Base-by-base conservation (phyloP, 30 jellyfish, hydroid and myxozoan species). In the Nemopilema nomurai region DNA sequence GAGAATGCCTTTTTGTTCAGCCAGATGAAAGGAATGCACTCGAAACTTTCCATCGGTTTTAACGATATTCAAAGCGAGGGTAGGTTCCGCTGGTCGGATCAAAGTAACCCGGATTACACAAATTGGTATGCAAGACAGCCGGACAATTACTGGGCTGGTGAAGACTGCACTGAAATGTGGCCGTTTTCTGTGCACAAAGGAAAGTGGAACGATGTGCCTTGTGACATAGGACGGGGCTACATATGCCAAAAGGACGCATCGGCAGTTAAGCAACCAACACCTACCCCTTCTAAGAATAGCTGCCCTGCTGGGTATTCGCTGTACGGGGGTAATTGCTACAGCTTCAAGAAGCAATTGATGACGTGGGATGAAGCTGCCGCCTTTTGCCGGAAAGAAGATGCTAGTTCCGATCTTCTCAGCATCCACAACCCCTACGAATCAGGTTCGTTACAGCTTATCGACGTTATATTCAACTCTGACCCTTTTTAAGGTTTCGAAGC, bases 1-100 rank as follows among this genome's bases (percentile, higher is more conserved):
- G 99, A 94, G 77, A 83, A 89, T 21, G 92, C 97, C 1, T 94
- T 89, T 81, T 16, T 94, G 26, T 77, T 89, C 80, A 94, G 99
- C 74, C 97, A 89, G 31, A 74, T 86, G 78, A 65, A 80, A 50
- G 94, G 87, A 0, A 21, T 50, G 41, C 67, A 62, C 26, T 26
- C 77, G 27, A 94, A 76, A 19, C 79, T 94, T 28, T 93, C 4
- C 71, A 94, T 94, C 18, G 99, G 99, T 1, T 67, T 94, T 25
- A 78, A 85, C 67, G 99, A 94, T 69, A 74, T 77, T 19, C 93
- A 89, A 68, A 20, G 29, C 1, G 99, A 94, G 57, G 67, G 96
- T 1, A 77, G 49, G 41, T 94, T 94, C 86, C 79, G 87, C 1
- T 94, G 99, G 99, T 83, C 90, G 0, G 99, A 94, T 64, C 99